phyloP scores from a whole-genome alignment of 2,113 vertebrate species.

The Corythornis cristatus region DNA sequence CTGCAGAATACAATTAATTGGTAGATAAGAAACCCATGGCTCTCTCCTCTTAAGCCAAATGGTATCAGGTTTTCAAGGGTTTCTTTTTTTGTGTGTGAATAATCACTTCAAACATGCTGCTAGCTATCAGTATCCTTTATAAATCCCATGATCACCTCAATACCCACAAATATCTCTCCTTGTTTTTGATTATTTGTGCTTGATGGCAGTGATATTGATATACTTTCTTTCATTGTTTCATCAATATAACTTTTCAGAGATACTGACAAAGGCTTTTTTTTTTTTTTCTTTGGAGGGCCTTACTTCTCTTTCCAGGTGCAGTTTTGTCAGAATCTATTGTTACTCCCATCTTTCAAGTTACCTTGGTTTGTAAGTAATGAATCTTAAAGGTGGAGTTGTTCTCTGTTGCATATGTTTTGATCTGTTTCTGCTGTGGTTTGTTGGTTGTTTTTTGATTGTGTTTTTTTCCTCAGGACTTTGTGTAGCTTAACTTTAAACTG shows the following conservation, averaged over 20 bases:
- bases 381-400: neutral
- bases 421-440: neutral
- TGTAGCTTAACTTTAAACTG: neutral
- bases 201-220: neutral
- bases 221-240: neutral
- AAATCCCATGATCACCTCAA: neutral
- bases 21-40: neutral
- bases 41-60: neutral
- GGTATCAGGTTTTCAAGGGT: neutral
- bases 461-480: neutral
- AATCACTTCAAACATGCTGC: neutral
- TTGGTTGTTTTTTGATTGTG: neutral
- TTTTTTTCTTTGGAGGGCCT: neutral
- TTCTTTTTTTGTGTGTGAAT: neutral
- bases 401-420: neutral
- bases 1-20: conserved; percentile 13
- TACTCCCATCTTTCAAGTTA: neutral
- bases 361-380: neutral
- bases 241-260: neutral
- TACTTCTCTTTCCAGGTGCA: neutral
- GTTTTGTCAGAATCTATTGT: neutral
- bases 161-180: neutral
- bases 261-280: neutral
- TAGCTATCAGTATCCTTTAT: neutral
- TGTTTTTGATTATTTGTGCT: neutral